Conservation (phyloP, 2,113 vertebrate genomes). For the Anhinga anhinga region DNA sequence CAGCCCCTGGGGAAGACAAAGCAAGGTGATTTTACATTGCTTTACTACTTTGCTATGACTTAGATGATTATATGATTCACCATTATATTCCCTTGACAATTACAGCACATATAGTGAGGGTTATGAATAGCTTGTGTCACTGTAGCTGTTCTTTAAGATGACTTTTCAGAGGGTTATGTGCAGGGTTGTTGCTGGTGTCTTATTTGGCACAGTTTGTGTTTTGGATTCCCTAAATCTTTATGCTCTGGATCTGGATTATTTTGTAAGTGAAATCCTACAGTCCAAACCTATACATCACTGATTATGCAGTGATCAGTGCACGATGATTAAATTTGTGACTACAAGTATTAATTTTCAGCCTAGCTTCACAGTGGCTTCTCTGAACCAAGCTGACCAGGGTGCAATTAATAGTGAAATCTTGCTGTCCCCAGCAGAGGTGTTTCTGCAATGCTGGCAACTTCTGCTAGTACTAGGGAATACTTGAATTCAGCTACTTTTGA, state of each 20-base stretch:
- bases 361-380: neutral
- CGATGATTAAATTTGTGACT: neutral
- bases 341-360: neutral
- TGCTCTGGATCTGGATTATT: neutral
- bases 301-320: neutral
- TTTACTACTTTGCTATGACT: neutral
- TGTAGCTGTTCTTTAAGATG: neutral
- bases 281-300: neutral
- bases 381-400: neutral
- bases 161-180: neutral
- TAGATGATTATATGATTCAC: neutral
- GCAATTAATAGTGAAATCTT: neutral
- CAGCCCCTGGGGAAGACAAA: neutral
- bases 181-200: neutral
- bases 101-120: neutral
- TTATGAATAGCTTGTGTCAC: neutral
- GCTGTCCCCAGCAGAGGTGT: neutral
- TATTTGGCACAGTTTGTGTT: neutral
- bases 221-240: neutral
- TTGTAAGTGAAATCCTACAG: neutral
- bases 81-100: neutral
- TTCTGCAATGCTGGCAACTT: neutral
- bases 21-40: neutral
- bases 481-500: neutral
- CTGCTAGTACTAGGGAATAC: neutral